phyloP scores from a whole-genome alignment of 1,140 invertebrate species.

The Hylaeus volcanicus region DNA sequence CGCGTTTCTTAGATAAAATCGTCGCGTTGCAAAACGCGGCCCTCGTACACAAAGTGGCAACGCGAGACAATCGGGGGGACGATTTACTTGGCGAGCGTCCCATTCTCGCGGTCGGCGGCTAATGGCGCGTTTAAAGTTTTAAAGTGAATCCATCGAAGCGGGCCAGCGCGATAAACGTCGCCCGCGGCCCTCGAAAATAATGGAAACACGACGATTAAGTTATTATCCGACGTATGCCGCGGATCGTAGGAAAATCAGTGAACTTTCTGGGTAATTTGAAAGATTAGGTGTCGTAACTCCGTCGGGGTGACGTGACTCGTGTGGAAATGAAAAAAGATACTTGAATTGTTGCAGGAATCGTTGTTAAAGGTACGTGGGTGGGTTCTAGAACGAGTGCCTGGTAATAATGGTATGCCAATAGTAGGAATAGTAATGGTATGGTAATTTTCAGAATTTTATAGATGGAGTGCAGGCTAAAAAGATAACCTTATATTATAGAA shows the following conservation, averaged over 20 bases:
- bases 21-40: background rate
- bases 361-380: conserved; percentile 33
- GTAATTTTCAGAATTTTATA: background rate
- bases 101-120: conserved; percentile 29
- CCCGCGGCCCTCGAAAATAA: conserved; percentile 69
- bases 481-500: too few relatives aligned
- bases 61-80: conserved; percentile 4
- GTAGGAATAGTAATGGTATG: conserved; percentile 5
- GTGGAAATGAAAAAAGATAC: conserved; percentile 36
- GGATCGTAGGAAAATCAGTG: conserved; percentile 52
- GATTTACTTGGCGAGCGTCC: conserved; percentile 17
- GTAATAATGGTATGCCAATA: conserved; percentile 11
- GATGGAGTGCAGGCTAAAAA: too few relatives aligned
- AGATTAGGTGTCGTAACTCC: conserved; percentile 52
- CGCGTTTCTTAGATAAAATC: conserved; percentile 4
- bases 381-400: conserved; percentile 10
- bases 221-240: conserved; percentile 56
- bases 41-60: background rate
- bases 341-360: conserved; percentile 16
- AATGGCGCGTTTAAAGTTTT: conserved; percentile 35
- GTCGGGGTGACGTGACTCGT: conserved; percentile 23
- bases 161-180: conserved; percentile 41
- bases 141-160: conserved; percentile 17
- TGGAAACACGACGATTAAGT: conserved; percentile 71
- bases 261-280: conserved; percentile 62